These are phyloP conservation scores for Hanleya hanleyi DNA, from an alignment of 2,888 invertebrate genomes.

Conservation along the genomic window DNA sequence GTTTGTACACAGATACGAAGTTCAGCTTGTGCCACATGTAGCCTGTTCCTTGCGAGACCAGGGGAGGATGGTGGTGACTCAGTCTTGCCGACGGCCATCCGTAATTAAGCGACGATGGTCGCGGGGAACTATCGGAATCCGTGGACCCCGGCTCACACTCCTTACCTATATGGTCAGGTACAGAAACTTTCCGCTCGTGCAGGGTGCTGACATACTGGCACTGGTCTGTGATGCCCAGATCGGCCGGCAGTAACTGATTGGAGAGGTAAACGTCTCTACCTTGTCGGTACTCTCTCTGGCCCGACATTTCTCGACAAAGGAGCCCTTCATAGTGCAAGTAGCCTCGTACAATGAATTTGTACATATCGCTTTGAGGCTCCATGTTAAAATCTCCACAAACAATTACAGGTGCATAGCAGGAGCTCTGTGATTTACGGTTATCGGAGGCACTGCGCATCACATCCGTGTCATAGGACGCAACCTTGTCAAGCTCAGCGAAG, in stretches of 20 bases:
- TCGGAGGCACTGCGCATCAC: neutral
- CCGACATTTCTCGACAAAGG: slow-evolving; percentile 66
- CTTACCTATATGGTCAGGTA: neutral
- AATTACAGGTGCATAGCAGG: slow-evolving; percentile 84
- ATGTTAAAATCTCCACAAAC: slow-evolving; percentile 96
- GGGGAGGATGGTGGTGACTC: neutral
- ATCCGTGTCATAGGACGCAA: slow-evolving; percentile 72
- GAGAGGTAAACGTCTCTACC: slow-evolving; percentile 26
- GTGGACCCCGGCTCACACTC: neutral
- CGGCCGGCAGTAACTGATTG: slow-evolving; percentile 66
- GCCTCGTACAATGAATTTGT: slow-evolving; percentile 81
- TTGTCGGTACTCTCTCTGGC: slow-evolving; percentile 57
- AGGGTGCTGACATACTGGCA: slow-evolving; percentile 70
- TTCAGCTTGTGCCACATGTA: slow-evolving; percentile 80
- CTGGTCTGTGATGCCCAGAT: slow-evolving; percentile 74
- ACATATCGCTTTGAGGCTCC: slow-evolving; percentile 82
- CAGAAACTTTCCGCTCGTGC: slow-evolving; percentile 9
- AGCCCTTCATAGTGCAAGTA: slow-evolving; percentile 74
- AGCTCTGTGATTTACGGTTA: too few relatives aligned
- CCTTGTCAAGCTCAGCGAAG: slow-evolving; percentile 87
- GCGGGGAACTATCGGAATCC: neutral
- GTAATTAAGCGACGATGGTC: neutral
- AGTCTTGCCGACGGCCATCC: neutral
- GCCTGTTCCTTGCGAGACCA: slow-evolving; percentile 78
- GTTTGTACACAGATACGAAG: slow-evolving; percentile 82